Evolutionary conservation across 2,797 vertebrate genomes (phyloP).

Genomic region (Hemitrygon akajei): DNA sequence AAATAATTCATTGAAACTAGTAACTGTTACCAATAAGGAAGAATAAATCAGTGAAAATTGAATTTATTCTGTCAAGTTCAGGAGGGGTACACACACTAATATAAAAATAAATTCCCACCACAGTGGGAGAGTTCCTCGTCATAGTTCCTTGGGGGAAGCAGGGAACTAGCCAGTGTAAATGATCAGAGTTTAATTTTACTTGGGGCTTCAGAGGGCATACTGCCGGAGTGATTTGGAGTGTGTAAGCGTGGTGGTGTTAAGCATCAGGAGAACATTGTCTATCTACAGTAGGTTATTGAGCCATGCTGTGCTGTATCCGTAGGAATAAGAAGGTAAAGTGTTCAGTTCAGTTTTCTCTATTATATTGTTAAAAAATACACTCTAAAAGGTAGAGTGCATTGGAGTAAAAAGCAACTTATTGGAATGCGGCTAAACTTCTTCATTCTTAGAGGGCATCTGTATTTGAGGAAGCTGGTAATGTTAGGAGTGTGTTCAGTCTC

Average conservation of each 20-base stretch:
- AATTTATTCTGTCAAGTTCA: slow-evolving; percentile 26
- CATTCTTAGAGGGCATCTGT: not conserved
- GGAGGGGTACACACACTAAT: not conserved
- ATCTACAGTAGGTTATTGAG: slow-evolving; percentile 16
- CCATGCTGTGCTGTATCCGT: slow-evolving; percentile 20
- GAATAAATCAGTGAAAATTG: slow-evolving; percentile 31
- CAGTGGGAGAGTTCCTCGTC: not conserved
- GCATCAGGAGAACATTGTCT: not conserved
- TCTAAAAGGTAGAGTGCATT: not conserved
- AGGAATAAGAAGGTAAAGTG: slow-evolving; percentile 19
- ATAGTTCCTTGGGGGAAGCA: not conserved
- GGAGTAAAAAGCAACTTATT: not conserved
- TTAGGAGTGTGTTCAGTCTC: not conserved
- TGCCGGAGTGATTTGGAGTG: not conserved
- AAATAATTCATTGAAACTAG: slow-evolving; percentile 26
- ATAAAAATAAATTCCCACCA: not conserved
- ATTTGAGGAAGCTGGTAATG: not conserved
- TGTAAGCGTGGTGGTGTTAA: slow-evolving; percentile 5
- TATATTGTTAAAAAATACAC: not conserved
- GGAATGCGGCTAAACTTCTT: not conserved
- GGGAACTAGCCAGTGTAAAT: slow-evolving; percentile 11
- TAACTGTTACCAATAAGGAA: slow-evolving; percentile 13
- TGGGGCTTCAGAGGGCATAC: slow-evolving; percentile 12
- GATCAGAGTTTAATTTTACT: slow-evolving; percentile 21
- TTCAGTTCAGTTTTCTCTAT: slow-evolving; percentile 3